A percentile compares a stretch with the other conserved stretches of the same genome.
phyloP scores from a whole-genome alignment of 2,888 invertebrate genomes.

The Trissonchulus latispiculum region DNA sequence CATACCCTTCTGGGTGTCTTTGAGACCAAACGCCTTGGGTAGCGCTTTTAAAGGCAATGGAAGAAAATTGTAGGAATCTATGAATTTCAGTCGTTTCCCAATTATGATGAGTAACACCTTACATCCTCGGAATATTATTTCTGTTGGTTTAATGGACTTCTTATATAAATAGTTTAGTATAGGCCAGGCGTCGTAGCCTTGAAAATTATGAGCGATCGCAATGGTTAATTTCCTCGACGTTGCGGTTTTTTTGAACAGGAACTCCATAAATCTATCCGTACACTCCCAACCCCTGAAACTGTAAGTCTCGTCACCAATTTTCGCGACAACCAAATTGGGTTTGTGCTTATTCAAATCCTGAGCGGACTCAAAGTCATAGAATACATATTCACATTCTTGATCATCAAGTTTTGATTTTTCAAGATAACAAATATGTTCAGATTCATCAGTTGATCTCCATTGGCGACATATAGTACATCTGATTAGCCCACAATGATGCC shows the following conservation, averaged over 20 bases:
- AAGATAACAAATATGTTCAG: neutral
- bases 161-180: constrained; percentile 16
- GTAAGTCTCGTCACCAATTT: neutral
- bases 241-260: neutral
- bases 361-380: neutral
- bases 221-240: neutral
- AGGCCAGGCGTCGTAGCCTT: constrained; percentile 18
- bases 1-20: constrained; percentile 1
- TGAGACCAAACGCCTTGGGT: constrained; percentile 19
- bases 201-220: constrained; percentile 23
- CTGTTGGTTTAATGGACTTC: neutral
- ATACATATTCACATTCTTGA: neutral
- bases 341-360: neutral
- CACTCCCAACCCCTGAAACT: neutral
- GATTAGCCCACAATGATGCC: neutral
- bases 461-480: neutral
- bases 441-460: neutral
- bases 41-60: constrained; percentile 19
- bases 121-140: constrained; percentile 12
- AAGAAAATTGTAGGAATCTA: constrained; percentile 21
- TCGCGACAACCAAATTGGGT: constrained; percentile 1
- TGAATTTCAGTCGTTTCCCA: constrained; percentile 4
- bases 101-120: constrained; percentile 20
- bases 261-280: neutral
- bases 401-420: neutral